Percentiles rank a stretch among this genome's conserved stretches.
These are phyloP conservation scores for Jaculus jaculus DNA, from an alignment of 2,113 vertebrate species.

Conservation along the genomic window DNA sequence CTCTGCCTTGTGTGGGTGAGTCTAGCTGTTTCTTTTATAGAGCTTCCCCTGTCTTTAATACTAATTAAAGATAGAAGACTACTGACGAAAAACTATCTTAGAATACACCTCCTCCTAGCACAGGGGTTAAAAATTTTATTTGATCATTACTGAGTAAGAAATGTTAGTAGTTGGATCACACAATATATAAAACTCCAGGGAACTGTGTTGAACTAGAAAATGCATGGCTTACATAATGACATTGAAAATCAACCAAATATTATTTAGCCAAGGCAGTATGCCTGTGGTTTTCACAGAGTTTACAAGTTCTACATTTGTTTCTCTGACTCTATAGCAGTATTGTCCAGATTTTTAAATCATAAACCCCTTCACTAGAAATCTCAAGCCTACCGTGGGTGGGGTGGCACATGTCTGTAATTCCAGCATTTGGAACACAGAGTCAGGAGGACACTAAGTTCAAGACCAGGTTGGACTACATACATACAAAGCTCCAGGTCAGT, in stretches of 20 bases:
- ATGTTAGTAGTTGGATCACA: not conserved
- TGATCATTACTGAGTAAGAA: not conserved
- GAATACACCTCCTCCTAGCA: not conserved
- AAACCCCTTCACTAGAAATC: fast-evolving
- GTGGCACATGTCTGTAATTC: too few species aligned
- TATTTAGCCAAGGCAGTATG: not conserved
- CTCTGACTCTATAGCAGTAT: not conserved
- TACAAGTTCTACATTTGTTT: not conserved
- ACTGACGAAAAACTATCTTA: not conserved
- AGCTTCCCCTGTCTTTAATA: not conserved
- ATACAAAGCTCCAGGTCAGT: too few species aligned
- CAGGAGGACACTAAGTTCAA: too few species aligned
- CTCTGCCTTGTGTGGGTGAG: slow-evolving; percentile 93
- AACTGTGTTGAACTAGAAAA: not conserved
- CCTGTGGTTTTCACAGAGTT: not conserved
- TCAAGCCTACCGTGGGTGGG: too few species aligned
- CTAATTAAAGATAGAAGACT: not conserved
- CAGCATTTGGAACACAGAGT: too few species aligned
- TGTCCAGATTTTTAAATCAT: not conserved
- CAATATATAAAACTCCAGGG: not conserved
- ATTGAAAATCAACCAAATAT: not conserved
- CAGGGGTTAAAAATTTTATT: not conserved
- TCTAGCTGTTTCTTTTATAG: not conserved
- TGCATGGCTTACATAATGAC: not conserved
- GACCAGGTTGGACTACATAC: too few species aligned